These are phyloP conservation scores for Spheniscus humboldti DNA, from an alignment of 2,797 vertebrate species.

Conservation along the genomic window DNA sequence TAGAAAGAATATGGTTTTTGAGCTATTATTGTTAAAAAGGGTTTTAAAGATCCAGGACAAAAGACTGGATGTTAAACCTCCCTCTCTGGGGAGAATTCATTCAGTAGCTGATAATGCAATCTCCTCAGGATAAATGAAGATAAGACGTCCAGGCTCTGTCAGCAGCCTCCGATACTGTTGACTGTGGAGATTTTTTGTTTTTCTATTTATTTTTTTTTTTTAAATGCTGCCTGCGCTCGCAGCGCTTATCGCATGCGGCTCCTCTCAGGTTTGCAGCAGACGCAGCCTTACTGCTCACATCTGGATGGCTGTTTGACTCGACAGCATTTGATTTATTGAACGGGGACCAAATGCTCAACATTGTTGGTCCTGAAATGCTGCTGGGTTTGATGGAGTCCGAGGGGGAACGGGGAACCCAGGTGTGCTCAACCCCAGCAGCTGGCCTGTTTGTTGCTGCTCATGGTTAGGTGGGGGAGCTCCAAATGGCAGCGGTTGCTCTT, in stretches of 20 bases:
- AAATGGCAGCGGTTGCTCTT: rapidly evolving
- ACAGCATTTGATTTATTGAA: rapidly evolving
- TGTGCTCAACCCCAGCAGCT: rapidly evolving
- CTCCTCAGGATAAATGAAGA: not conserved
- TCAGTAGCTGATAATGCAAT: not conserved
- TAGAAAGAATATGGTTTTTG: not conserved
- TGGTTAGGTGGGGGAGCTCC: rapidly evolving
- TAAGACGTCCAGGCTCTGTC: not conserved
- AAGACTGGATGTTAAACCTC: not conserved
- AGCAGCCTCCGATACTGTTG: not conserved
- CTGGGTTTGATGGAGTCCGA: rapidly evolving
- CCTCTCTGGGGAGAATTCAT: not conserved
- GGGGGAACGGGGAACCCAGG: rapidly evolving
- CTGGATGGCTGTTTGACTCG: rapidly evolving
- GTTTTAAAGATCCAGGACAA: not conserved
- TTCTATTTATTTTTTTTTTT: not conserved
- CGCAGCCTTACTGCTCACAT: rapidly evolving
- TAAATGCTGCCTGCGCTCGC: not conserved
- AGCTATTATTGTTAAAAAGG: not conserved
- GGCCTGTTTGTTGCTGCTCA: not conserved
- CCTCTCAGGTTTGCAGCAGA: not conserved
- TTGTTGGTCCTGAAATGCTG: rapidly evolving
- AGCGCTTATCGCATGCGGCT: rapidly evolving
- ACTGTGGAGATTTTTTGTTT: not conserved
- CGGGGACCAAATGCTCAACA: rapidly evolving